Percentiles rank a stretch among this genome's conserved stretches.
phyloP scores from a whole-genome alignment of 2,113 vertebrate species.

The Fulmarus glacialis region DNA sequence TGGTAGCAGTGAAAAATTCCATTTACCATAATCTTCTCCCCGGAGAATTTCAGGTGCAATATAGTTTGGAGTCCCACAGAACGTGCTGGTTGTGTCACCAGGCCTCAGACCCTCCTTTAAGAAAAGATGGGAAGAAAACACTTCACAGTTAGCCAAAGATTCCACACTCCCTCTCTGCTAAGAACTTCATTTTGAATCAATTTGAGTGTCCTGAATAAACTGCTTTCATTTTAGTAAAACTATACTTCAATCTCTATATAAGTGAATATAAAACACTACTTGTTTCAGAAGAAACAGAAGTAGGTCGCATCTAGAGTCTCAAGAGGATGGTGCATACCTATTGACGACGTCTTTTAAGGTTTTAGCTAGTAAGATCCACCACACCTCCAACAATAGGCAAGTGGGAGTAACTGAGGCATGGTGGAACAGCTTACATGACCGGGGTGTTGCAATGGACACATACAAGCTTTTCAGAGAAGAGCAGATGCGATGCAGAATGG shows the following conservation, averaged over 20 bases:
- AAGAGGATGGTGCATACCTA: not conserved
- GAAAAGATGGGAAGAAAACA: not conserved
- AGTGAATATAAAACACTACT: not conserved
- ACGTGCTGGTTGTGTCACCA: slow-evolving; percentile 97
- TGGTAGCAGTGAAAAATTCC: not conserved
- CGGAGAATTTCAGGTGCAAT: slow-evolving; percentile 97
- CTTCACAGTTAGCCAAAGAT: not conserved
- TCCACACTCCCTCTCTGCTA: not conserved
- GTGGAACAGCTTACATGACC: not conserved
- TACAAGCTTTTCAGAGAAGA: not conserved
- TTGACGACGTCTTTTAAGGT: not conserved
- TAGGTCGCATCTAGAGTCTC: not conserved
- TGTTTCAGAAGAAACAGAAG: not conserved
- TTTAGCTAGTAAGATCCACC: not conserved
- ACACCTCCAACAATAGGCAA: rapidly evolving
- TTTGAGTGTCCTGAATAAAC: not conserved
- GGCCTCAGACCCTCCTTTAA: slow-evolving; percentile 95
- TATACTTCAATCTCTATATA: not conserved
- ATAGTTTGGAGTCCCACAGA: slow-evolving; percentile 98
- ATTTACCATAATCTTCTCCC: slow-evolving; percentile 97
- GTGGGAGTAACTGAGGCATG: not conserved
- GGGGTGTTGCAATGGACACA: not conserved
- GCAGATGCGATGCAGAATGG: not conserved
- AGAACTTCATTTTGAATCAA: not conserved
- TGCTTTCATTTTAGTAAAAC: not conserved